phyloP scores from a whole-genome alignment of 2,888 invertebrate species.

The Drosophila mimica region DNA sequence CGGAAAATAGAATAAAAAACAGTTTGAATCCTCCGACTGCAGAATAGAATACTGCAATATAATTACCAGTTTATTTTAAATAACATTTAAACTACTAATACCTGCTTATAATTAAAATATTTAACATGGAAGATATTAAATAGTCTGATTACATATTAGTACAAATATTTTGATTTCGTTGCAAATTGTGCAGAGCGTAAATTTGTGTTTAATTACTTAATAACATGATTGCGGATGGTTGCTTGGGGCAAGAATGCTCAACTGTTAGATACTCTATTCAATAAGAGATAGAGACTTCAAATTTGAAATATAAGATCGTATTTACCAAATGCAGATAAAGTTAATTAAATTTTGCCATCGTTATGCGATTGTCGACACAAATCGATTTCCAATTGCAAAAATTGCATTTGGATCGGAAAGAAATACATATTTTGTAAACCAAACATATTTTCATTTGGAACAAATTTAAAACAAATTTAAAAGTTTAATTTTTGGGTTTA shows the following conservation, averaged over 20 bases:
- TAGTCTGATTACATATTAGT: not conserved
- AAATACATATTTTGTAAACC: not conserved
- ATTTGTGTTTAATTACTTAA: not conserved
- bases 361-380: not conserved
- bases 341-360: too few relatives aligned
- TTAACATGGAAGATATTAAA: not conserved
- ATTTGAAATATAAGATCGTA: not conserved
- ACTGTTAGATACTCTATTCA: not conserved
- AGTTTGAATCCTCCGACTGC: not conserved
- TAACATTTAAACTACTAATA: not conserved
- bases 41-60: not conserved
- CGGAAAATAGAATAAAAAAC: not conserved
- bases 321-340: not conserved
- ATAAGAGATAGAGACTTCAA: not conserved
- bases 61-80: not conserved
- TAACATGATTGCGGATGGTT: not conserved
- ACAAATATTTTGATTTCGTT: not conserved
- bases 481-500: not conserved
- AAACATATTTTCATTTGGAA: not conserved
- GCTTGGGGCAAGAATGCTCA: not conserved
- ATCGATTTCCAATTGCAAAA: not conserved
- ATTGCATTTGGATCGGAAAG: not conserved
- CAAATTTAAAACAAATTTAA: not conserved
- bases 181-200: not conserved
- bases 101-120: not conserved